phyloP scores from a whole-genome alignment of 2,888 invertebrate species.

The Drosophila picticornis region DNA sequence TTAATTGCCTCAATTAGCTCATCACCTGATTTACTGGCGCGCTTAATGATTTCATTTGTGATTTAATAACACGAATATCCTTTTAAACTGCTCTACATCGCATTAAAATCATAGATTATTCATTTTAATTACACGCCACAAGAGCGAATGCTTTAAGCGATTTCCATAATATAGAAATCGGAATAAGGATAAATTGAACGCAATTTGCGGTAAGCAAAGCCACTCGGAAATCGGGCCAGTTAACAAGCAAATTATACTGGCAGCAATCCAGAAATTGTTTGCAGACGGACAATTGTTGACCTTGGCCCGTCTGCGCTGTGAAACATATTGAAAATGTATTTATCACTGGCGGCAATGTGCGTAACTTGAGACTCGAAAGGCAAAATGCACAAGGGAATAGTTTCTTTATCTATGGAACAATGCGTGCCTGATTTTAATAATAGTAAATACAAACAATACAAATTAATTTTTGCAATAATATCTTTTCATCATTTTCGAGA shows the following conservation, averaged over 20 bases:
- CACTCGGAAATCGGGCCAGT: background rate
- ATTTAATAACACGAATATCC: background rate
- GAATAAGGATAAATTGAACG: background rate
- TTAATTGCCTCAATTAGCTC: background rate
- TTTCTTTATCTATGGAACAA: background rate
- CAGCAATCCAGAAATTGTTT: conserved; percentile 5
- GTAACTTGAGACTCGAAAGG: background rate
- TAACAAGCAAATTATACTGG: conserved; percentile 10
- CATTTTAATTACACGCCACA: background rate
- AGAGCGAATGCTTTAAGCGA: too few relatives aligned
- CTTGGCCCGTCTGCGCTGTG: conserved; percentile 22
- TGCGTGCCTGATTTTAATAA: background rate
- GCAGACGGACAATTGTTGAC: conserved; percentile 4
- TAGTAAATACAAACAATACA: background rate
- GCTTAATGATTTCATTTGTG: background rate
- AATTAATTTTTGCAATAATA: background rate
- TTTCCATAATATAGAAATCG: background rate
- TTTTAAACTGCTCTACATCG: background rate
- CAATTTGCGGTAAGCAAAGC: background rate
- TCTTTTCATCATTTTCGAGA: background rate
- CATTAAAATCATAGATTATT: background rate
- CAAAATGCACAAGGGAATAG: background rate
- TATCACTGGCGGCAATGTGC: background rate
- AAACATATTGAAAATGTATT: conserved; percentile 16
- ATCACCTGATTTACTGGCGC: background rate